These are phyloP conservation scores for Glyptemys insculpta DNA, from an alignment of 2,797 vertebrate species.

Conservation along the genomic window DNA sequence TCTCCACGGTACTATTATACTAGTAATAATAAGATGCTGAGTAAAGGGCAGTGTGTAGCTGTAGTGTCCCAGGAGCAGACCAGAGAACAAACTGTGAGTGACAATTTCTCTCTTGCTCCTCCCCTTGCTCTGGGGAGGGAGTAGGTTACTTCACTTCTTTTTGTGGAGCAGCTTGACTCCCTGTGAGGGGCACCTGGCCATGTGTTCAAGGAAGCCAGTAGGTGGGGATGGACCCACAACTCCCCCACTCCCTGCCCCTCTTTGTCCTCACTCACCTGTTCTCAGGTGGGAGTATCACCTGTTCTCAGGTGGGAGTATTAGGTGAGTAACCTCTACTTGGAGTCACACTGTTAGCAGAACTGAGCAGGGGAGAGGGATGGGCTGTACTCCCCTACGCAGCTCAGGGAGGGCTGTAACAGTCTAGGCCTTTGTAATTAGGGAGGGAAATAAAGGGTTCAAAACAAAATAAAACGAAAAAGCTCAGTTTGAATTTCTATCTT, in stretches of 20 bases:
- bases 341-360: background rate
- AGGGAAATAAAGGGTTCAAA: background rate
- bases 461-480: background rate
- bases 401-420: background rate
- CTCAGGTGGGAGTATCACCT: too few relatives aligned
- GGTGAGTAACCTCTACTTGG: background rate
- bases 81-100: background rate
- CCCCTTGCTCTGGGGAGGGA: background rate
- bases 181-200: background rate
- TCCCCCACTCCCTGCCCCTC: background rate
- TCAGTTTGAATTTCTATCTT: background rate
- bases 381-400: background rate
- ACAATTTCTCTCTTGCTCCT: background rate
- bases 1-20: background rate
- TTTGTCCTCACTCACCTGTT: background rate
- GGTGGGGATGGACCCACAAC: background rate
- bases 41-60: background rate
- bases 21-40: background rate
- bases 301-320: background rate
- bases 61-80: background rate
- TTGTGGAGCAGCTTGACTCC: too few relatives aligned
- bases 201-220: background rate
- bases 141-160: background rate
- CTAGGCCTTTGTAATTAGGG: background rate
- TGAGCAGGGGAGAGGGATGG: background rate